phyloP scores from a whole-genome alignment of 2,113 vertebrate species.

The Todiramphus saurophagus region DNA sequence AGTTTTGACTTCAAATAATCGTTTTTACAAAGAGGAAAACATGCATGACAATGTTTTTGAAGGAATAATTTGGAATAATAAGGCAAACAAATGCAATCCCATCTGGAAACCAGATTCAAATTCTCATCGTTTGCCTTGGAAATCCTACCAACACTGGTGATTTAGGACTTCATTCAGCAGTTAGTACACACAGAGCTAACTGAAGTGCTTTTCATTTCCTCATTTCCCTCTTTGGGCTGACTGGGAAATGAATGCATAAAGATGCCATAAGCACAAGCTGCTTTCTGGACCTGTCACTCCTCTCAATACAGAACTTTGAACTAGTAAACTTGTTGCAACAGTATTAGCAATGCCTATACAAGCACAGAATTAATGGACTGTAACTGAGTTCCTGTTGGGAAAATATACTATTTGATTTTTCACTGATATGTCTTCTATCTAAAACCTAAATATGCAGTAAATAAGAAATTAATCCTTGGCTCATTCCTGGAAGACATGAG shows the following conservation, averaged over 20 bases:
- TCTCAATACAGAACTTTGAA: background rate
- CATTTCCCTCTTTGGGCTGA: background rate
- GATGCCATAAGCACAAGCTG: background rate
- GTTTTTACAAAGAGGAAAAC: background rate
- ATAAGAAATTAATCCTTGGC: background rate
- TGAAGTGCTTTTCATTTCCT: background rate
- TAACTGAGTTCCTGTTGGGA: background rate
- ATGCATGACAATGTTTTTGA: background rate
- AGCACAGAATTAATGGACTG: background rate
- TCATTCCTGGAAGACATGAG: background rate
- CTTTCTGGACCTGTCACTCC: background rate
- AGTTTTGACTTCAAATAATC: background rate
- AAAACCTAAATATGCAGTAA: background rate
- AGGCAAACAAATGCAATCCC: background rate
- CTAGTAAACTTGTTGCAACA: background rate
- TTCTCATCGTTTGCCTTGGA: background rate
- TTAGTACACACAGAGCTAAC: background rate
- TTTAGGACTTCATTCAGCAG: background rate
- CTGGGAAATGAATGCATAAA: background rate
- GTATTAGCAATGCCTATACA: background rate
- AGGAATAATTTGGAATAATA: background rate
- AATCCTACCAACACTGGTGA: background rate
- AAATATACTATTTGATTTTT: background rate
- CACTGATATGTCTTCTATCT: background rate
- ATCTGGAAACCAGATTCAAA: background rate